Evolutionary conservation across 2,888 invertebrate species (phyloP), one percentile per base, ranked within the genome.

Genomic region (Nomada flava): DNA sequence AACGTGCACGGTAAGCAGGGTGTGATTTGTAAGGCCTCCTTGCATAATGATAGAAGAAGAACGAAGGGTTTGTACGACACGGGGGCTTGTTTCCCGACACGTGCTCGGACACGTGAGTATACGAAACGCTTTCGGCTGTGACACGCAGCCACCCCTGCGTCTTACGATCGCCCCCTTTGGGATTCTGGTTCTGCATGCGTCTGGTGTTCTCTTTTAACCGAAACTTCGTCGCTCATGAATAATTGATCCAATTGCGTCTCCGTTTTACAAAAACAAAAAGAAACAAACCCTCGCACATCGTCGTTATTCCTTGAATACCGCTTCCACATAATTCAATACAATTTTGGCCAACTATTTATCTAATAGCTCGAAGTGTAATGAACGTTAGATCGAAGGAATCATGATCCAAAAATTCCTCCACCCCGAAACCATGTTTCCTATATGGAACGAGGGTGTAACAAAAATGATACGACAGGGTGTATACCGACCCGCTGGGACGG

Each of bases 31-130:
- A 91, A 90, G 89, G 90, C 87, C 91, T 91, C 90, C 90, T 88
- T 87, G 87, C 88, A 88, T 89, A 91, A 90, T 89, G 88, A 88
- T 84, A 84, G 87, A 84, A 88, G 88, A 88, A 79, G 82, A 63
- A 75, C 80, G 76, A 65, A 76, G 76, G 84, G 79, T 76, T 65
- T 83, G 84, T 85, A 76, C 85, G 85, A 80, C 87, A 87, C 36
- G 36, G 89, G 90, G 88, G 87, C 83, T 88, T 88, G 89, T 89
- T 88, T 86, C 76, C 84, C 84, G 92, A 91, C 93, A 93, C 93
- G 93, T 93, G 93, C 90, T 83, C 79, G 82, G 92, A 90, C 93
- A 93, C 93, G 93, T 93, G 93, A 93, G 90, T 89, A 83, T 86
- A 65, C 84, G 86, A 76, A 90, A 90, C 92, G 92, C 92, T 92